These are phyloP conservation scores for Sminthurides bifidus DNA, from an alignment of 1,140 invertebrate species.

Conservation along the genomic window DNA sequence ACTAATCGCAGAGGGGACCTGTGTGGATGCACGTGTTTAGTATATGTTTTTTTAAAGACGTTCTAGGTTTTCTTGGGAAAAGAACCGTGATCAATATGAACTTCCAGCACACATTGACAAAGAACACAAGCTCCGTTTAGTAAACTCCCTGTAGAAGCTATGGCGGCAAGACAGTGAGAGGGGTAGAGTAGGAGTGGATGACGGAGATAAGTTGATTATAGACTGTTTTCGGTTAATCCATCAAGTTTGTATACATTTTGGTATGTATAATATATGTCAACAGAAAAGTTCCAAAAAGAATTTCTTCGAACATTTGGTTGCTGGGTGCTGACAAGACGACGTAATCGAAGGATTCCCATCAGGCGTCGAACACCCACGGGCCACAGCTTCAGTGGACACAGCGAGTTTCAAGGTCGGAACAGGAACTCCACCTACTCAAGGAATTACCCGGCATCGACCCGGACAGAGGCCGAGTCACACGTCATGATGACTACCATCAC, in stretches of 20 bases:
- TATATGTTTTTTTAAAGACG: no score
- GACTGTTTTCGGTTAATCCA: background rate
- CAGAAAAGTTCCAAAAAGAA: slow-evolving; percentile 53
- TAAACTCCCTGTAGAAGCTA: no score
- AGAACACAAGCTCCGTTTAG: no score
- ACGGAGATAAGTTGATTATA: no score
- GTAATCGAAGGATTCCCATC: slow-evolving; percentile 11
- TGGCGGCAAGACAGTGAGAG: no score
- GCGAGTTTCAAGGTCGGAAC: slow-evolving; percentile 1
- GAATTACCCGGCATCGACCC: background rate
- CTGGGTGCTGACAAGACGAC: background rate
- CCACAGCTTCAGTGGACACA: background rate
- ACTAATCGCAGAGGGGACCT: no score
- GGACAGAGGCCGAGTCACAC: background rate
- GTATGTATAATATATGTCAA: slow-evolving; percentile 22
- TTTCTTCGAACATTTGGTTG: slow-evolving; percentile 49
- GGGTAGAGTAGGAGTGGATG: no score
- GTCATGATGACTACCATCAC: background rate
- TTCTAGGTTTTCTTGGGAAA: no score
- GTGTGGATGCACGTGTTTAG: no score
- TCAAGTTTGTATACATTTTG: background rate
- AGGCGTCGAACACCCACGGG: slow-evolving; percentile 2
- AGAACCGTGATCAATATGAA: no score
- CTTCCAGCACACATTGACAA: no score
- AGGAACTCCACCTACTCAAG: slow-evolving; percentile 10